Percentiles rank a stretch among this genome's conserved stretches.
phyloP scores from a whole-genome alignment of 2,113 vertebrate species.

The Triplophysa dalaica region DNA sequence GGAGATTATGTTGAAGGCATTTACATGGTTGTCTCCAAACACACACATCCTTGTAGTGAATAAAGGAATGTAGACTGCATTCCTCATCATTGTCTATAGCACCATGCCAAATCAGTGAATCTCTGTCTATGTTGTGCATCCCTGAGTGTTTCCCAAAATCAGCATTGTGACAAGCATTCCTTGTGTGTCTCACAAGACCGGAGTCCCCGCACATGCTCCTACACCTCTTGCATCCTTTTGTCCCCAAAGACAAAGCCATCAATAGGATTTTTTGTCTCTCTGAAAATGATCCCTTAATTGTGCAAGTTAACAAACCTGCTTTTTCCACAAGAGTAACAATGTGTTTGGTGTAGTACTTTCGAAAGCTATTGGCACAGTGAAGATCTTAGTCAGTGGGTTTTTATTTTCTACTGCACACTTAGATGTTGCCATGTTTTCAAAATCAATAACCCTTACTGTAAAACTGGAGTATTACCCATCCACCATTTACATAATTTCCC shows the following conservation, averaged over 20 bases:
- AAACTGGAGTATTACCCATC: no score
- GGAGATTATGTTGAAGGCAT: not conserved
- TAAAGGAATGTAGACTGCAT: slow-evolving; percentile 50
- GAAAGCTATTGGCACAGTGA: slow-evolving; percentile 14
- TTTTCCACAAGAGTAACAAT: slow-evolving; percentile 73
- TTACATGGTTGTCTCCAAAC: slow-evolving; percentile 13
- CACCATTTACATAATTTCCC: no score
- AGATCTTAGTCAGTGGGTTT: slow-evolving; percentile 19
- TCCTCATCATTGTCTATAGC: slow-evolving; percentile 60
- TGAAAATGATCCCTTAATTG: slow-evolving; percentile 78
- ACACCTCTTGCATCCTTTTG: slow-evolving; percentile 68
- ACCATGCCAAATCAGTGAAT: slow-evolving; percentile 73
- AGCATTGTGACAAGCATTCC: slow-evolving; percentile 69
- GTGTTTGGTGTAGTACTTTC: slow-evolving; percentile 57
- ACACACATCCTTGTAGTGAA: slow-evolving; percentile 2
- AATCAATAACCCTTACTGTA: not conserved
- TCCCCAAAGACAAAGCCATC: slow-evolving; percentile 68
- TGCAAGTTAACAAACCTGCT: slow-evolving; percentile 73
- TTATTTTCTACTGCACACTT: slow-evolving; percentile 54
- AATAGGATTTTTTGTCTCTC: slow-evolving; percentile 52
- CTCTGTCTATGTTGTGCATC: slow-evolving; percentile 60
- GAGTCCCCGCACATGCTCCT: slow-evolving; percentile 50
- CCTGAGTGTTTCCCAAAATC: slow-evolving; percentile 65
- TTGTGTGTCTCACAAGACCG: slow-evolving; percentile 67
- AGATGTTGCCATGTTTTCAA: slow-evolving; percentile 61